A percentile compares a stretch with the other conserved stretches of the same genome.
Evolutionary conservation across 2,113 vertebrate species (phyloP).

Genomic region (Symphodus melops): DNA sequence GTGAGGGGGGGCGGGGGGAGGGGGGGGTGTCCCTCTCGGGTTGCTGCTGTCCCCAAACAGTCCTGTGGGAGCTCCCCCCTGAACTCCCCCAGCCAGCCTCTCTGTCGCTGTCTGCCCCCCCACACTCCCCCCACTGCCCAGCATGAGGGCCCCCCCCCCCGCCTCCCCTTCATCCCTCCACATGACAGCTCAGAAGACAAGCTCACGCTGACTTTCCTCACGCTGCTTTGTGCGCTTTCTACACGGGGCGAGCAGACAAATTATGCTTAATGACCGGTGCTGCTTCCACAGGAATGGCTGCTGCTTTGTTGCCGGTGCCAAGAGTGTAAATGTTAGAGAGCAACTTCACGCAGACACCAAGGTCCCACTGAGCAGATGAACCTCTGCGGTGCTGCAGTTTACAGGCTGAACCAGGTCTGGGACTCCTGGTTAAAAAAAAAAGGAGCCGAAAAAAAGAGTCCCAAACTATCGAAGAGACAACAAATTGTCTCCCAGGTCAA

Average conservation of each 20-base stretch:
- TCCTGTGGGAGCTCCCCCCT: conserved; percentile 77
- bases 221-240: conserved; percentile 76
- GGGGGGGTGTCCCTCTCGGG: conserved; percentile 69
- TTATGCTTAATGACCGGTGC: conserved; percentile 77
- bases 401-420: conserved; percentile 11
- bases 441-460: not conserved
- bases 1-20: conserved; percentile 55
- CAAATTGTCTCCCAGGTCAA: not conserved
- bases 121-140: conserved; percentile 12
- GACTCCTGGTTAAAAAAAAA: not conserved
- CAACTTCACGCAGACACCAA: conserved; percentile 36
- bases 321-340: conserved; percentile 68
- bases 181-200: conserved; percentile 81
- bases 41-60: conserved; percentile 78
- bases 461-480: too few relatives aligned
- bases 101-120: conserved; percentile 73
- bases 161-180: conserved; percentile 75
- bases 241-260: conserved; percentile 82
- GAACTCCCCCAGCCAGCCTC: conserved; percentile 73
- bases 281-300: conserved; percentile 74
- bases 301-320: conserved; percentile 72
- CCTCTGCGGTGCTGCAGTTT: conserved; percentile 33
- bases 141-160: conserved; percentile 55
- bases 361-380: conserved; percentile 40
- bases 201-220: conserved; percentile 79